These are phyloP conservation scores for Falco berigora DNA, from an alignment of 2,797 vertebrate genomes.

Conservation along the genomic window DNA sequence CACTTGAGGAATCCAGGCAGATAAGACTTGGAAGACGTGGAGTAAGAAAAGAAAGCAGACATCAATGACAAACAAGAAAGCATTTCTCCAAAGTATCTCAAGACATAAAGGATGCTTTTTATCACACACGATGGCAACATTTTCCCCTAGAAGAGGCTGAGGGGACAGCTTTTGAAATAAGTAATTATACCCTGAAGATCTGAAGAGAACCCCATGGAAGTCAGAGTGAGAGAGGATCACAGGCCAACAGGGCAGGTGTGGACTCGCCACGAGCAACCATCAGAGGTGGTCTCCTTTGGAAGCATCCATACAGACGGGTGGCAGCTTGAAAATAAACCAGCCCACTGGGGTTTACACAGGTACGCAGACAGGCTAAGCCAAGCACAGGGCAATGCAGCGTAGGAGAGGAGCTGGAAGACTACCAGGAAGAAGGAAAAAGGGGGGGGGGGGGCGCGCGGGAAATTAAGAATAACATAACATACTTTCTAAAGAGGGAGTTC, in stretches of 20 bases:
- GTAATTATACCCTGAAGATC: neutral
- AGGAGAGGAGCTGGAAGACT: neutral
- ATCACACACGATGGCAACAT: neutral
- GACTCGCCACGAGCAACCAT: accelerated
- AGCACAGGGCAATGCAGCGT: neutral
- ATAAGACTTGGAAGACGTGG: neutral
- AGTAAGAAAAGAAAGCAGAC: neutral
- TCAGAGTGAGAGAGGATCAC: neutral
- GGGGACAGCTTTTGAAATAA: neutral
- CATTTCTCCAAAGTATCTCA: neutral
- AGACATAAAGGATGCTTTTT: neutral
- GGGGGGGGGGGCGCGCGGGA: too few species aligned
- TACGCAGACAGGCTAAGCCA: neutral
- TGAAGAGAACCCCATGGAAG: neutral
- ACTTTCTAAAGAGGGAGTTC: neutral
- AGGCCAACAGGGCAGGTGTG: neutral
- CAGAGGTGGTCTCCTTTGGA: neutral
- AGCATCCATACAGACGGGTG: neutral
- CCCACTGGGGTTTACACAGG: neutral
- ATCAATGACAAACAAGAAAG: neutral
- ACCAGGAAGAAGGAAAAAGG: neutral
- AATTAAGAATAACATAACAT: neutral
- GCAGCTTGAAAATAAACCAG: neutral
- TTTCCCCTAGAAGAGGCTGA: neutral
- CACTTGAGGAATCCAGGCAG: neutral